Conservation (phyloP, 2,888 invertebrate genomes). For the Epistrophella euchroma region DNA sequence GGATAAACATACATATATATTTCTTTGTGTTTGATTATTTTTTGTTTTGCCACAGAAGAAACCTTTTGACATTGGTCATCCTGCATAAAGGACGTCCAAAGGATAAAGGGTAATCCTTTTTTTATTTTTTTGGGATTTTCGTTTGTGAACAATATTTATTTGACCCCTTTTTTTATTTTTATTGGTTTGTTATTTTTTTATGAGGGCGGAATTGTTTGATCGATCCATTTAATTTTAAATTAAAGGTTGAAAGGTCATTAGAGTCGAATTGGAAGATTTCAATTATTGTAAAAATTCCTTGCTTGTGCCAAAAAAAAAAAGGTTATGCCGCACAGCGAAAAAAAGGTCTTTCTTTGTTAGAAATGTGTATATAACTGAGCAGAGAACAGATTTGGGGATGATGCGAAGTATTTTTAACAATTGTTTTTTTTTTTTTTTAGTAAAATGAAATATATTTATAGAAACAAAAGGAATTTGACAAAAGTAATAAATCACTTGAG, state of each 20-base stretch:
- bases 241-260: slow-evolving; percentile 65
- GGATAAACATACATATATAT: not conserved
- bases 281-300: slow-evolving; percentile 56
- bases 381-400: not conserved
- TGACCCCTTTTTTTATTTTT: slow-evolving; percentile 30
- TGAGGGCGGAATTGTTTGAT: slow-evolving; percentile 48
- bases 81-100: not conserved
- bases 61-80: slow-evolving; percentile 55
- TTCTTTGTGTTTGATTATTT: slow-evolving; percentile 33
- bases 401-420: slow-evolving; percentile 22
- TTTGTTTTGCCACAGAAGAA: not conserved
- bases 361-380: not conserved
- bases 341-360: slow-evolving; percentile 12
- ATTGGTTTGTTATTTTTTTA: slow-evolving; percentile 39
- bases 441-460: slow-evolving; percentile 19
- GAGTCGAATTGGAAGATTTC: slow-evolving; percentile 70
- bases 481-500: slow-evolving; percentile 26
- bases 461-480: slow-evolving; percentile 14
- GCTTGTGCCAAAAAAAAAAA: slow-evolving; percentile 5
- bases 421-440: not conserved
- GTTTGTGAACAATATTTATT: slow-evolving; percentile 40
- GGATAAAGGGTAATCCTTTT: slow-evolving; percentile 30
- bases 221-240: slow-evolving; percentile 70
- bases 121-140: not conserved
- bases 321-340: not conserved